These are phyloP conservation scores for Pachypsylla venusta DNA, from an alignment of 1,140 invertebrate genomes.

Conservation along the genomic window DNA sequence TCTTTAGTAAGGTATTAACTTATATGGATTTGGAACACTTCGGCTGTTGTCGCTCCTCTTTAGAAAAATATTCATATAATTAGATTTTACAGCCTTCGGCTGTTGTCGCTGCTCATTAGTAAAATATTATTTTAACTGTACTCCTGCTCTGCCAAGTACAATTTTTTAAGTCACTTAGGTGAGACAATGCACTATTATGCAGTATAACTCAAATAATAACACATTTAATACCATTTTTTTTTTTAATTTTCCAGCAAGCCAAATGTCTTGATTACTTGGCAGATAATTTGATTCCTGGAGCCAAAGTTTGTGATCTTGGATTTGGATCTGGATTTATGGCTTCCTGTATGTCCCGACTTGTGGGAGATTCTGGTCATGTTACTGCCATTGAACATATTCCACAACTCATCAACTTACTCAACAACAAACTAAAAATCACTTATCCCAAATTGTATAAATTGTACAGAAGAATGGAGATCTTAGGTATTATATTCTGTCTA, in stretches of 20 bases:
- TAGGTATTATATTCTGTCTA: too few relatives aligned
- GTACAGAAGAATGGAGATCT: not conserved
- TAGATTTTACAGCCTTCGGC: too few relatives aligned
- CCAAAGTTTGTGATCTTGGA: not conserved
- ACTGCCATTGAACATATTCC: not conserved
- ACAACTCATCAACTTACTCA: not conserved
- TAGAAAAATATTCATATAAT: too few relatives aligned
- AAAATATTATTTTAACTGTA: too few relatives aligned
- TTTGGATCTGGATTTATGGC: constrained; percentile 1
- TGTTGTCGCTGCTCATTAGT: too few relatives aligned
- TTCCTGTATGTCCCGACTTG: not conserved
- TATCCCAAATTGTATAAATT: constrained; percentile 3
- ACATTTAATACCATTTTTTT: not conserved
- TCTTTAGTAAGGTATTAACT: too few relatives aligned
- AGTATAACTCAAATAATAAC: too few relatives aligned
- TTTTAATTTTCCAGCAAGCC: not conserved
- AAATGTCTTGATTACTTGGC: not conserved
- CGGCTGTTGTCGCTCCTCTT: too few relatives aligned
- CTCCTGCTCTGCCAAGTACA: too few relatives aligned
- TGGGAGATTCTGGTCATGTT: not conserved
- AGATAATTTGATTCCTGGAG: not conserved
- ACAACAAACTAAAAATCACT: not conserved
- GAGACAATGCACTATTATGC: too few relatives aligned
- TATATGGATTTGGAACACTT: too few relatives aligned
- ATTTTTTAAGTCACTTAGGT: too few relatives aligned